phyloP scores from a whole-genome alignment of 1,140 invertebrate genomes.

The Mycetomoellerius zeteki region DNA sequence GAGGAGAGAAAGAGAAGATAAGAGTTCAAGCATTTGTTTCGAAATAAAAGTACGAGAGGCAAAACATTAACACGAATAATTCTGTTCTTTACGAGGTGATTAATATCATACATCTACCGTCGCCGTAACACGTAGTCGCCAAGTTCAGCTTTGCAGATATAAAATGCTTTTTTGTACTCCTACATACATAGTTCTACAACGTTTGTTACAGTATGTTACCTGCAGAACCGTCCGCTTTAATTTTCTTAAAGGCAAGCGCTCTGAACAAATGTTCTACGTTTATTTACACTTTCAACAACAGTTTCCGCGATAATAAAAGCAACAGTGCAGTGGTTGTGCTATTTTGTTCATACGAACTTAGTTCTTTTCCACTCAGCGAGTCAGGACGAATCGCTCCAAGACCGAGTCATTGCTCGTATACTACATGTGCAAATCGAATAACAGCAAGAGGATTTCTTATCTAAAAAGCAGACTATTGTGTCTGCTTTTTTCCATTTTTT shows the following conservation, averaged over 20 bases:
- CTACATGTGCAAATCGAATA: slow-evolving; percentile 20
- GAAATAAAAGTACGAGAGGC: neutral
- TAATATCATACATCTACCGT: neutral
- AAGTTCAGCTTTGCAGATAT: slow-evolving; percentile 1
- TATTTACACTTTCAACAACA: slow-evolving; percentile 12
- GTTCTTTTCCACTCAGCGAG: neutral
- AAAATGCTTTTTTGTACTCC: neutral
- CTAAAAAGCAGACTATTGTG: neutral
- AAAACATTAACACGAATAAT: slow-evolving; percentile 16
- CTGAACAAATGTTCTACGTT: neutral
- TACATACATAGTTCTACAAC: neutral
- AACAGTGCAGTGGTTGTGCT: neutral
- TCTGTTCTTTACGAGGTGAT: neutral
- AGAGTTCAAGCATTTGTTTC: neutral
- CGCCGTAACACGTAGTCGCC: neutral
- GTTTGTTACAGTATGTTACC: slow-evolving; percentile 11
- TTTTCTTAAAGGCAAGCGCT: neutral
- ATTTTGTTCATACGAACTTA: neutral
- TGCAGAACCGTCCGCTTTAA: slow-evolving; percentile 6
- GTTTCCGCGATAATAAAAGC: slow-evolving; percentile 6
- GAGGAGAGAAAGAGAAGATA: neutral
- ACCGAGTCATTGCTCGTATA: slow-evolving; percentile 14
- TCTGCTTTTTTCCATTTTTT: slow-evolving; percentile 8
- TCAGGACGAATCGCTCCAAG: neutral
- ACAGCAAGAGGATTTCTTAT: neutral